These are phyloP conservation scores for Trematomus loennbergii DNA, from an alignment of 2,113 vertebrate species.

Conservation along the genomic window DNA sequence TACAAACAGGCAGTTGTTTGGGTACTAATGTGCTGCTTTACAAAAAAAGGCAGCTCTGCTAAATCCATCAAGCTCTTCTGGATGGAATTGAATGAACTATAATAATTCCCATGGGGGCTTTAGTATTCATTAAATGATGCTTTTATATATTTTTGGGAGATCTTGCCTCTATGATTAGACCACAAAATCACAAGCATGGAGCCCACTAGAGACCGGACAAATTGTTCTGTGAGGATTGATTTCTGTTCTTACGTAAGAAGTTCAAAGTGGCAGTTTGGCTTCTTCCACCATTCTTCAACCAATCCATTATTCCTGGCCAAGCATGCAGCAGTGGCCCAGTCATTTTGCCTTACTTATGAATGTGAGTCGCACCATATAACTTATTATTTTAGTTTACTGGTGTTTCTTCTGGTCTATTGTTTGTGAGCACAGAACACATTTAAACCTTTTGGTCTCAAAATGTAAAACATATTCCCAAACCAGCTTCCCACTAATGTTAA, in stretches of 20 bases:
- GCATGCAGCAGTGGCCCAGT: background rate
- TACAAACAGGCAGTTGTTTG: background rate
- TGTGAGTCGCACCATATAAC: background rate
- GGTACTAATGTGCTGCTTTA: slow-evolving; percentile 1
- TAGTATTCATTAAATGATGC: slow-evolving; percentile 6
- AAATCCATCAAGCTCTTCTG: background rate
- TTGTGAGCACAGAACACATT: too few relatives aligned
- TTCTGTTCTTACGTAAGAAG: background rate
- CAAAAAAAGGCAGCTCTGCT: background rate
- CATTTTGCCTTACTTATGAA: slow-evolving; percentile 1
- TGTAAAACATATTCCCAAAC: too few relatives aligned
- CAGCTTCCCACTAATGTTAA: too few relatives aligned
- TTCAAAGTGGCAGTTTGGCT: background rate
- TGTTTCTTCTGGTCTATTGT: too few relatives aligned
- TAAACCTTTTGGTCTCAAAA: too few relatives aligned
- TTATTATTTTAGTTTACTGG: too few relatives aligned
- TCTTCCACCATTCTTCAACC: background rate
- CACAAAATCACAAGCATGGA: background rate
- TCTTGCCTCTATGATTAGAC: background rate
- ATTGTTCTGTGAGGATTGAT: background rate
- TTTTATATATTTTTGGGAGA: background rate
- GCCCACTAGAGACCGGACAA: background rate
- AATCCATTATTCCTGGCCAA: background rate
- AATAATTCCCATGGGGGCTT: background rate
- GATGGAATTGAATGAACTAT: slow-evolving; percentile 2